These are phyloP conservation scores for Chrysodeixis includens DNA, from an alignment of 2,888 invertebrate genomes.

Conservation along the genomic window DNA sequence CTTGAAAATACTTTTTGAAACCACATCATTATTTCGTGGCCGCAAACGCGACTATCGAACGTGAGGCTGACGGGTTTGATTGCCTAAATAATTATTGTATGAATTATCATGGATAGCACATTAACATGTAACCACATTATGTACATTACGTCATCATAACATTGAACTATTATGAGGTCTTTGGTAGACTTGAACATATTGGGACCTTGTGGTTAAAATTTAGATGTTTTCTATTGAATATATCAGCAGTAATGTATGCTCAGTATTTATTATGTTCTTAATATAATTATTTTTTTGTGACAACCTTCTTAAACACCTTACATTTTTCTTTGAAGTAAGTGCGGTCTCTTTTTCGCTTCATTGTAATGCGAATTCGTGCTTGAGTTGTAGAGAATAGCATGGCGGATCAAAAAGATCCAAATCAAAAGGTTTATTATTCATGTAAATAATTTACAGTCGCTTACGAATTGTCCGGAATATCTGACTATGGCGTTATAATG, in stretches of 20 bases:
- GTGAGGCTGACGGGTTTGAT: background rate
- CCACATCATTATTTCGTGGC: conserved; percentile 4
- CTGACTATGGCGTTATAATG: background rate
- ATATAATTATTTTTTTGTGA: background rate
- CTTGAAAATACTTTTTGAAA: background rate
- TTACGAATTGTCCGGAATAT: background rate
- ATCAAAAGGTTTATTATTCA: background rate
- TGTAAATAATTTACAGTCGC: background rate
- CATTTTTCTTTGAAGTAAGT: background rate
- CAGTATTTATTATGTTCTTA: background rate
- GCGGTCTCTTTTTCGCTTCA: background rate
- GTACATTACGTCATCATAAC: background rate
- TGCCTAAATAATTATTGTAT: conserved; percentile 1
- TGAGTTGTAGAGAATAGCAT: background rate
- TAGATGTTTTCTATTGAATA: background rate
- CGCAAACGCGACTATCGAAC: conserved; percentile 4
- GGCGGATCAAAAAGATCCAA: background rate
- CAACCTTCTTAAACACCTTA: background rate
- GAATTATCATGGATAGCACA: conserved; percentile 1
- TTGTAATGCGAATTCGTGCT: conserved; percentile 4
- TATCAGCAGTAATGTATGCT: no score
- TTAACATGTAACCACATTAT: background rate
- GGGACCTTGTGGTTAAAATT: no score
- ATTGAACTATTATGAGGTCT: background rate
- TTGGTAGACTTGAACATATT: background rate